These are phyloP conservation scores for Thomomys bottae DNA, from an alignment of 2,113 vertebrate species.

Conservation along the genomic window DNA sequence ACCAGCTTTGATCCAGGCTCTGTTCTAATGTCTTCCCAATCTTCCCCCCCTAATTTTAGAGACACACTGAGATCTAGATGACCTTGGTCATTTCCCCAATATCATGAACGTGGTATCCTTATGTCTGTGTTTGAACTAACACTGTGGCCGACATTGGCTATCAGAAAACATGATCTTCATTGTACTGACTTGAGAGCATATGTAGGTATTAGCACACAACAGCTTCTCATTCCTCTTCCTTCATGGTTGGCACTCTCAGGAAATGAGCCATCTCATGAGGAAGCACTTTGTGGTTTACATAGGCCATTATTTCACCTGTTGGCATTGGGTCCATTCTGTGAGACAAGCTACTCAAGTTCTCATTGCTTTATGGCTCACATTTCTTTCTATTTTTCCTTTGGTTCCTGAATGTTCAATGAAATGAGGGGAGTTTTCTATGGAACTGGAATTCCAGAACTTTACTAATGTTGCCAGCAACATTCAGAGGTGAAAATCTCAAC, in stretches of 20 bases:
- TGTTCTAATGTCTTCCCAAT: background rate
- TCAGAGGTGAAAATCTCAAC: background rate
- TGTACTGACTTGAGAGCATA: rapidly evolving
- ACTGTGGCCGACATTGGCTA: background rate
- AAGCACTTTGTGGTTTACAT: background rate
- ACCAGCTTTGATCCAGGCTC: background rate
- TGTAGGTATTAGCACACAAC: background rate
- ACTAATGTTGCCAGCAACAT: background rate
- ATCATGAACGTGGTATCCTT: background rate
- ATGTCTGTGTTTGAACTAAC: background rate
- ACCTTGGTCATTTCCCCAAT: background rate
- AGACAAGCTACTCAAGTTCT: background rate
- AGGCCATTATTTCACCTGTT: background rate
- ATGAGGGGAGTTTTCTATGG: slow-evolving; percentile 20
- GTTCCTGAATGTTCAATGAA: background rate
- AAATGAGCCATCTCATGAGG: background rate
- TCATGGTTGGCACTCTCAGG: background rate
- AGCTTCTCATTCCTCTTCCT: background rate
- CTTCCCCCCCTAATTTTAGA: background rate
- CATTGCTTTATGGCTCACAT: background rate
- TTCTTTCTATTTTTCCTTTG: background rate
- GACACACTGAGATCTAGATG: background rate
- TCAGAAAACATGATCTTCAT: background rate
- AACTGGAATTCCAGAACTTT: slow-evolving; percentile 1
- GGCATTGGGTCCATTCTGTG: background rate